A percentile compares a stretch with the other conserved stretches of the same genome.
These are phyloP conservation scores for Gymnogyps californianus DNA, from an alignment of 2,113 vertebrate species.

Conservation along the genomic window DNA sequence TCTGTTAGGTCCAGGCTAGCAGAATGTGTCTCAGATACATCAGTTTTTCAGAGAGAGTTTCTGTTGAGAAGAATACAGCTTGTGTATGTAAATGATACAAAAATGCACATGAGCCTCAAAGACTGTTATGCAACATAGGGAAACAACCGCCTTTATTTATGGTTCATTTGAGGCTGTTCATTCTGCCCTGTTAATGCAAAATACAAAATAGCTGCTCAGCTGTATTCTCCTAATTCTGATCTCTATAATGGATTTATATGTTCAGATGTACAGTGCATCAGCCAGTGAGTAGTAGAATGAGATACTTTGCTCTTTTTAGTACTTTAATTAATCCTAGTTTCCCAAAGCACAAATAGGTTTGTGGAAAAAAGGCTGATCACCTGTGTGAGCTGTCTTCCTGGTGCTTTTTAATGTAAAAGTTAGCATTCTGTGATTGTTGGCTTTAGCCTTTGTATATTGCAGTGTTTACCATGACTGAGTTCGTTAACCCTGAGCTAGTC, in stretches of 20 bases:
- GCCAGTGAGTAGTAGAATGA: neutral
- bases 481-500: neutral
- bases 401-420: neutral
- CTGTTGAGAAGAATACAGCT: neutral
- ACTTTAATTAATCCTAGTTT: neutral
- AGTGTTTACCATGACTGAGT: neutral
- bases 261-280: neutral
- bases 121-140: fast-evolving
- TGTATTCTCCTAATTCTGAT: neutral
- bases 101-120: neutral
- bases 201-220: neutral
- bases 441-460: neutral
- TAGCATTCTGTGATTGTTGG: neutral
- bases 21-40: fast-evolving
- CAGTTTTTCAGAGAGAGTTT: neutral
- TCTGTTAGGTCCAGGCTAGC: neutral
- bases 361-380: neutral
- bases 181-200: neutral
- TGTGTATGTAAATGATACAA: neutral
- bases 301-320: neutral
- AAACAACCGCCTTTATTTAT: fast-evolving
- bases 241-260: neutral
- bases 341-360: neutral
- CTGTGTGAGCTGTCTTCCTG: neutral
- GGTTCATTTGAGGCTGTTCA: neutral